These are phyloP conservation scores for Lethocerus indicus DNA, from an alignment of 1,140 invertebrate species.

Conservation along the genomic window DNA sequence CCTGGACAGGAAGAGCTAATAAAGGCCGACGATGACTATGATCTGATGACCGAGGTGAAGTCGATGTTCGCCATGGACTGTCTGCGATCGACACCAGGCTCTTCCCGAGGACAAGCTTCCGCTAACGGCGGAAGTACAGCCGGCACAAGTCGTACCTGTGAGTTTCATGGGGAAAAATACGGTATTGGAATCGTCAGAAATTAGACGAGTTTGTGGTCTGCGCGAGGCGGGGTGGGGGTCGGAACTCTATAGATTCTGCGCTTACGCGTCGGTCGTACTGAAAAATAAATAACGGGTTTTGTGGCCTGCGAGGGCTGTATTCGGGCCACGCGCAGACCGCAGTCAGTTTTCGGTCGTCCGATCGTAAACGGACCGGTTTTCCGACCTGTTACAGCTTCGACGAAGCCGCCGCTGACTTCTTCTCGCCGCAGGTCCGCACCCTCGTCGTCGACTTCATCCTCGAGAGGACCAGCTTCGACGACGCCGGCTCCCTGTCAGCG, in stretches of 20 bases:
- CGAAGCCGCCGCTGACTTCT: conserved; percentile 60
- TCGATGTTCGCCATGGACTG: conserved; percentile 25
- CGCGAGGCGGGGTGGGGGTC: too few relatives aligned
- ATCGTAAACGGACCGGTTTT: too few relatives aligned
- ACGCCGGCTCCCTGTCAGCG: conserved; percentile 38
- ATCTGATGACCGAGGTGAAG: conserved; percentile 22
- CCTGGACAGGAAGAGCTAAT: conserved; percentile 13
- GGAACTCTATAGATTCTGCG: too few relatives aligned
- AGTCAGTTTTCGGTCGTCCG: too few relatives aligned
- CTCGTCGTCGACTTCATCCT: conserved; percentile 84
- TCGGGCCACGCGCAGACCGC: not conserved
- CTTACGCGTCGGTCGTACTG: too few relatives aligned
- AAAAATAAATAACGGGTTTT: too few relatives aligned
- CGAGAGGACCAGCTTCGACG: conserved; percentile 64
- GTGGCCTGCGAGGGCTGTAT: too few relatives aligned
- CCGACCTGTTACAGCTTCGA: conserved; percentile 59
- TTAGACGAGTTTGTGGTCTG: too few relatives aligned
- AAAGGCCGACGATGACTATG: conserved; percentile 9
- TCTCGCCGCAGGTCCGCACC: conserved; percentile 66
- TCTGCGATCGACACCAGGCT: conserved; percentile 30
- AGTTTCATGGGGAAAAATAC: too few relatives aligned
- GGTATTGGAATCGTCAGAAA: too few relatives aligned
- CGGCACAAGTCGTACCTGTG: conserved; percentile 76
- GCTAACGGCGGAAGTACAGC: conserved; percentile 63
- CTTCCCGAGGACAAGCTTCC: conserved; percentile 33